Percentiles rank a stretch among this genome's conserved stretches.
These are phyloP conservation scores for Ooceraea biroi DNA, from an alignment of 1,140 invertebrate species.

Conservation along the genomic window DNA sequence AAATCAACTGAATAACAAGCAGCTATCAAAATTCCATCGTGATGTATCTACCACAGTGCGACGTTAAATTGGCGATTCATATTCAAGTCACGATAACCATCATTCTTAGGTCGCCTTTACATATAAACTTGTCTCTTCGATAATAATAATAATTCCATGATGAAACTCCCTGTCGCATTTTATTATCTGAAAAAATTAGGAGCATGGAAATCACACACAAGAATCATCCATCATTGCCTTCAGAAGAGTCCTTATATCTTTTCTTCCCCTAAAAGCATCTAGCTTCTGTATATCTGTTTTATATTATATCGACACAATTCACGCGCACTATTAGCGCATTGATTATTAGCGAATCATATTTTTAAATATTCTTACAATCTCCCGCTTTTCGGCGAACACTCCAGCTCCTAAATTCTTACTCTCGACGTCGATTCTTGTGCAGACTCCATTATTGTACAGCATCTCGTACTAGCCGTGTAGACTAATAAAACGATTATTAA, in stretches of 20 bases:
- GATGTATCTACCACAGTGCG: constrained; percentile 13
- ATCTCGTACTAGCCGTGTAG: constrained; percentile 10
- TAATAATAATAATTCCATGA: neutral
- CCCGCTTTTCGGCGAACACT: neutral
- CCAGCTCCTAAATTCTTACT: constrained; percentile 1
- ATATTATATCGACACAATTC: neutral
- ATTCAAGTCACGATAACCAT: constrained; percentile 35
- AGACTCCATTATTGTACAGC: constrained; percentile 4
- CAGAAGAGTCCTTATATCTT: neutral
- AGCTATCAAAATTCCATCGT: constrained; percentile 17
- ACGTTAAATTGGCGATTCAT: constrained; percentile 17
- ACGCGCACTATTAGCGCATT: neutral
- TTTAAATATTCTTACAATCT: constrained; percentile 1
- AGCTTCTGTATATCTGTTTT: neutral
- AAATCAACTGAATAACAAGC: constrained; percentile 11
- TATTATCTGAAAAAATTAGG: neutral
- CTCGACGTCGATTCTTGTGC: neutral
- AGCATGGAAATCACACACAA: neutral
- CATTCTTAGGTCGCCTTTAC: constrained; percentile 46
- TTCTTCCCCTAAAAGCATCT: neutral
- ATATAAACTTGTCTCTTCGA: constrained; percentile 2
- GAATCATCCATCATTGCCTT: constrained; percentile 13
- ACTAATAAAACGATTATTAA: constrained; percentile 35
- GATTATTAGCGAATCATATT: neutral
- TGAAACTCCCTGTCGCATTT: constrained; percentile 21